Base-by-base conservation (phyloP, 2,113 vertebrate genomes). In the Axis porcinus region DNA sequence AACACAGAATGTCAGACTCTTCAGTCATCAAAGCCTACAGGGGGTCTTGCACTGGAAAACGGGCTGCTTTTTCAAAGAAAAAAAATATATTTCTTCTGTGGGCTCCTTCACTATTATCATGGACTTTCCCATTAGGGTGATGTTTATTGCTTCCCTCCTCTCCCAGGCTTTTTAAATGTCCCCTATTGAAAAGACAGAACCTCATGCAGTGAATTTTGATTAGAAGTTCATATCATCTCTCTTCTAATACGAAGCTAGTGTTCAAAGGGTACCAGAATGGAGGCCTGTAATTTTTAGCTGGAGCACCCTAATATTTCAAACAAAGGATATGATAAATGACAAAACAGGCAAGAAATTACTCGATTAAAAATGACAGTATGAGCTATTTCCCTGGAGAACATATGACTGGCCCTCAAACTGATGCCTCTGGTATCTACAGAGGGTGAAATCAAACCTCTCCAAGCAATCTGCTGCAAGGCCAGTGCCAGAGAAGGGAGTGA, bases 261-360 rank as follows among this genome's bases (percentile, higher is more conserved):
- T 97, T 94, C 95, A 96, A 97, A 95, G 54, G 30, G 62, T 78
- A 84, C 83, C 50, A 3, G 88, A 79, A 23, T 1, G 81, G 79
- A 96, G 47, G 55, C 58, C 85, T 82, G 55, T 90, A 82, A 95
- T 91, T 95, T 84, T 89, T 70, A 85, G 95, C 88, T 85, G 82
- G 82, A 94, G 96, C 95, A 52, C 91, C 36, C 17, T 50, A 96
- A 78, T 97, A 95, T 93, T 95, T 96, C 97, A 94, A 93, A 98
- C 92, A 97, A 97, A 98, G 70, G 64, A 43, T 91, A 94, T 86
- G 91, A 92, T 92, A 89, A 94, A 95, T 96, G 85, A 94, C 89
- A 97, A 95, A 97, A 91, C 40, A 79, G 88, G 47, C 91, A 95
- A 97, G 89, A 97, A 98, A 96, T 95, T 87, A 97, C 91, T 95